These are phyloP conservation scores for Oopsacas minuta DNA, from an alignment of 37 sponge, comb jelly and placozoan species.

Conservation along the genomic window DNA sequence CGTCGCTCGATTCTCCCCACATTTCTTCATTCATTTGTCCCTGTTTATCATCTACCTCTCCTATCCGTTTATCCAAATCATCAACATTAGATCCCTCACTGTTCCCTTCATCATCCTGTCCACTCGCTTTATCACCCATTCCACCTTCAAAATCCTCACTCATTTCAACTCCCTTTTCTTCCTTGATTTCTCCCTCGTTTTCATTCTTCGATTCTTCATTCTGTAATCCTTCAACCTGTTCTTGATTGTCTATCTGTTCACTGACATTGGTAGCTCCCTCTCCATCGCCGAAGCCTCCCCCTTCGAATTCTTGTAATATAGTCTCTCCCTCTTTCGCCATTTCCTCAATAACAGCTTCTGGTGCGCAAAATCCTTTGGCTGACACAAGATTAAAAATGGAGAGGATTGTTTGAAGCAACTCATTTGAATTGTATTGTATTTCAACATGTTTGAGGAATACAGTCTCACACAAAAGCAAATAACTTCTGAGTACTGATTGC, in stretches of 20 bases:
- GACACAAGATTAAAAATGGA: background rate
- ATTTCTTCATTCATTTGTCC: constrained; percentile 9
- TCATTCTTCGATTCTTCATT: constrained; percentile 15
- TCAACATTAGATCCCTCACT: background rate
- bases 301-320: constrained; percentile 57
- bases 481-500: background rate
- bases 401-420: background rate
- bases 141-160: constrained; percentile 60
- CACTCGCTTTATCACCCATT: constrained; percentile 25
- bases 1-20: constrained; percentile 22
- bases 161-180: constrained; percentile 70
- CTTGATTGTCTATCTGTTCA: constrained; percentile 23
- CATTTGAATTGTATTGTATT: constrained; percentile 4
- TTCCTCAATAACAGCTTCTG: constrained; percentile 32
- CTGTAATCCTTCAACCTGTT: constrained; percentile 21
- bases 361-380: constrained; percentile 65
- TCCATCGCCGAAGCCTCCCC: constrained; percentile 82
- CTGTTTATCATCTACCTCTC: constrained; percentile 9
- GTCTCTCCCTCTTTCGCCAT: constrained; percentile 27
- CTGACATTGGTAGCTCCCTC: constrained; percentile 67
- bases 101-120: background rate
- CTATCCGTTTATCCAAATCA: constrained; percentile 19
- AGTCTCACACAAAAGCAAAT: background rate
- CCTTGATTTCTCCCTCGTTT: constrained; percentile 19
- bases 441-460: background rate